Percentiles rank a stretch among this genome's conserved stretches.
These are phyloP conservation scores for Ostrea denselamellosa DNA, from an alignment of 1,140 invertebrate genomes.

Conservation along the genomic window DNA sequence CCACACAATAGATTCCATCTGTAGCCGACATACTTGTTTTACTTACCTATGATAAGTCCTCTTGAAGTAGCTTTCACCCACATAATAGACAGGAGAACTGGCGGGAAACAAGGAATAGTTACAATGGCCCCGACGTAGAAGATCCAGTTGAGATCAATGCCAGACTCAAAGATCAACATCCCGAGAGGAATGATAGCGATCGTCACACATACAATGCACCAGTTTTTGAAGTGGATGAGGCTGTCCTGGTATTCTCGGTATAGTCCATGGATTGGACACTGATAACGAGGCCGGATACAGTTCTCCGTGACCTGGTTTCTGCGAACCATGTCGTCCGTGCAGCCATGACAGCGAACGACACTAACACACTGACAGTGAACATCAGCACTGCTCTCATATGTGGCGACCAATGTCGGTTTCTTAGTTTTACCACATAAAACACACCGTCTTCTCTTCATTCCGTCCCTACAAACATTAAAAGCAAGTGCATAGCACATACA, in stretches of 20 bases:
- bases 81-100: constrained; percentile 73
- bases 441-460: constrained; percentile 62
- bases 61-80: constrained; percentile 75
- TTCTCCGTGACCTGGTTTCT: constrained; percentile 50
- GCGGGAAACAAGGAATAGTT: constrained; percentile 75
- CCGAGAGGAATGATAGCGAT: constrained; percentile 73
- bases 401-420: constrained; percentile 55
- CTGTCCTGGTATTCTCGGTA: constrained; percentile 77
- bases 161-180: constrained; percentile 71
- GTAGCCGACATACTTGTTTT: background rate
- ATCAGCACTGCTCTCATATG: constrained; percentile 46
- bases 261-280: constrained; percentile 75
- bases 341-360: constrained; percentile 56
- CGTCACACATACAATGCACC: constrained; percentile 76
- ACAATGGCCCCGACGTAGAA: constrained; percentile 74
- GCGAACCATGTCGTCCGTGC: constrained; percentile 58
- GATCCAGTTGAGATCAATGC: constrained; percentile 76
- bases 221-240: constrained; percentile 77
- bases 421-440: constrained; percentile 71
- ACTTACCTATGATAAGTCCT: constrained; percentile 70
- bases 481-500: too few species aligned
- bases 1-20: background rate
- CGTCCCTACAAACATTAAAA: constrained; percentile 55
- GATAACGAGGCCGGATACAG: constrained; percentile 70
- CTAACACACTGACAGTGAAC: constrained; percentile 49